Evolutionary conservation across 2,888 invertebrate species (phyloP).

Genomic region (Drosophila dives): DNA sequence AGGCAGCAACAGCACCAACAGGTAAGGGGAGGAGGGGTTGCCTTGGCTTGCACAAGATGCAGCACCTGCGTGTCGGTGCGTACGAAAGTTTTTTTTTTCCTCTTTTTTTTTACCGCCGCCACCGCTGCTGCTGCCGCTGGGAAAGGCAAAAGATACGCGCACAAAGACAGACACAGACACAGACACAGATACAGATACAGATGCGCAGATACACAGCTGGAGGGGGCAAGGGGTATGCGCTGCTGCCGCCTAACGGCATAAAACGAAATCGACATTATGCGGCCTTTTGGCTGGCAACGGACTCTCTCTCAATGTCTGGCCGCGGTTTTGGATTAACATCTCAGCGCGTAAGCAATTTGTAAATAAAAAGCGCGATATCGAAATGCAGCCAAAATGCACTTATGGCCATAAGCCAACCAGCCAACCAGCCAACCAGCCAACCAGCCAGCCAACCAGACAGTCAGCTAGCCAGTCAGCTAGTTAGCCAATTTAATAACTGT

Average conservation of each 20-base stretch:
- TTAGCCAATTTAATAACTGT: slow-evolving; percentile 71
- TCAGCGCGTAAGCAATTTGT: slow-evolving; percentile 82
- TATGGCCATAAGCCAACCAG: slow-evolving; percentile 56
- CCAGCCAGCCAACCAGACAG: slow-evolving; percentile 22
- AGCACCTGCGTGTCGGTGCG: slow-evolving; percentile 77
- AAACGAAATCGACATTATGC: slow-evolving; percentile 79
- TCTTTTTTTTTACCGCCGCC: slow-evolving; percentile 7
- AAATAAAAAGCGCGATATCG: slow-evolving; percentile 80
- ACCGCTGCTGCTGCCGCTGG: slow-evolving; percentile 54
- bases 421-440: slow-evolving; percentile 34
- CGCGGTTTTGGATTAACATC: slow-evolving; percentile 68
- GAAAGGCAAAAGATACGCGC: slow-evolving; percentile 63
- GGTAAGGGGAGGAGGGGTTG: neutral
- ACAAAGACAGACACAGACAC: slow-evolving; percentile 20
- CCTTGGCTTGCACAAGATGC: slow-evolving; percentile 28
- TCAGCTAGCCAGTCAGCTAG: slow-evolving; percentile 8
- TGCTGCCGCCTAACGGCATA: slow-evolving; percentile 72
- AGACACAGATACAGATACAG: slow-evolving; percentile 20
- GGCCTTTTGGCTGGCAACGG: slow-evolving; percentile 29
- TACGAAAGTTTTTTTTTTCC: slow-evolving; percentile 65
- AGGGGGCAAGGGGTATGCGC: neutral
- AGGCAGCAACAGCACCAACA: slow-evolving; percentile 6
- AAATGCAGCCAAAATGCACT: slow-evolving; percentile 67
- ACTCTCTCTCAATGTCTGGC: slow-evolving; percentile 61
- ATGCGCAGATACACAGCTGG: slow-evolving; percentile 18